Evolutionary conservation across 2,797 vertebrate genomes (phyloP).

Genomic region (Hypotaenidia philippensis): DNA sequence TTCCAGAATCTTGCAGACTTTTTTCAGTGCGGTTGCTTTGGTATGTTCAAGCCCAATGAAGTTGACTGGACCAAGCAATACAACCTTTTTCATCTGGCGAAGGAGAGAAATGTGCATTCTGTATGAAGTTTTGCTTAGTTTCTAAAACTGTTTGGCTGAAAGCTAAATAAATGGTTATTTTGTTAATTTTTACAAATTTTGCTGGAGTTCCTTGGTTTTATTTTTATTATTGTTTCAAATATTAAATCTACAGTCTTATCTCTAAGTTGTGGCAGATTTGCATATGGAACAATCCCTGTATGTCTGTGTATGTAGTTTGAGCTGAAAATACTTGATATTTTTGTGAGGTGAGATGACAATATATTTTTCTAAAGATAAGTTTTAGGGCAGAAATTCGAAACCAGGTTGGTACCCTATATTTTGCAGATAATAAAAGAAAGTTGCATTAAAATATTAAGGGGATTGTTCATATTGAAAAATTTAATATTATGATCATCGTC

Average conservation of each 20-base stretch:
- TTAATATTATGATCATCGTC: slow-evolving; percentile 30
- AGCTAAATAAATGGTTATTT: slow-evolving; percentile 38
- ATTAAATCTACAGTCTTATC: slow-evolving; percentile 9
- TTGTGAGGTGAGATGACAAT: neutral
- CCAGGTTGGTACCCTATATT: neutral
- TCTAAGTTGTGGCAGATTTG: slow-evolving; percentile 64
- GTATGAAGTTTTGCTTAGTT: slow-evolving; percentile 74
- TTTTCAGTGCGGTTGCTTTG: slow-evolving; percentile 93
- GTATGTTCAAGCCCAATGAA: slow-evolving; percentile 85
- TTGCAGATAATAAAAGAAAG: neutral
- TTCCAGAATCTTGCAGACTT: slow-evolving; percentile 91
- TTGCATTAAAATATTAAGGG: neutral
- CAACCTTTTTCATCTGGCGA: slow-evolving; percentile 79
- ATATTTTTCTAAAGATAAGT: slow-evolving; percentile 44
- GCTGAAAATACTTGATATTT: neutral
- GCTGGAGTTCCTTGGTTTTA: neutral
- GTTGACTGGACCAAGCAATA: slow-evolving; percentile 94
- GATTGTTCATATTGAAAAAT: slow-evolving; percentile 40
- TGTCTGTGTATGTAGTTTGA: neutral
- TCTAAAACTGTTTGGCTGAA: neutral
- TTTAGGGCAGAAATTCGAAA: slow-evolving; percentile 29
- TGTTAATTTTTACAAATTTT: slow-evolving; percentile 43
- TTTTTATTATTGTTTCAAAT: slow-evolving; percentile 33
- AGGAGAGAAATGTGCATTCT: slow-evolving; percentile 83
- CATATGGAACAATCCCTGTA: neutral